These are phyloP conservation scores for Camptogramma bilineatum DNA, from an alignment of 2,888 invertebrate genomes.

Conservation along the genomic window DNA sequence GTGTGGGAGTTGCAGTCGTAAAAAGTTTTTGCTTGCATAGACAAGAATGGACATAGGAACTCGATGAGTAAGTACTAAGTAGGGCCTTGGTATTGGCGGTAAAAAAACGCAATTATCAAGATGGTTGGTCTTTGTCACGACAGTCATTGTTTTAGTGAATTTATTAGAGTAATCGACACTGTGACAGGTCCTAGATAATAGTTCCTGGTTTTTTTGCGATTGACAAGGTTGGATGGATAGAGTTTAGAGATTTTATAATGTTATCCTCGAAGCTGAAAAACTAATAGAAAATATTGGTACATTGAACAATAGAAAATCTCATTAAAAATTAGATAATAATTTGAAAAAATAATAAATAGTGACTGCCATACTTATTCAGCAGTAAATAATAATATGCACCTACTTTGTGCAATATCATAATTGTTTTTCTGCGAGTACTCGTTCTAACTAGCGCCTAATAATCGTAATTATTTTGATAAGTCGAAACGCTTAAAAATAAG, in stretches of 20 bases:
- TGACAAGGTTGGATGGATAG: constrained; percentile 24
- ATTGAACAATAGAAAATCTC: background rate
- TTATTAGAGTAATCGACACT: constrained; percentile 69
- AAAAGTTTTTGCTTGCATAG: constrained; percentile 74
- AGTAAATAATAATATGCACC: background rate
- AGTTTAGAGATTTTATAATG: background rate
- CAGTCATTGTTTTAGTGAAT: constrained; percentile 80
- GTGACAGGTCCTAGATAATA: constrained; percentile 50
- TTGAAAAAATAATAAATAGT: background rate
- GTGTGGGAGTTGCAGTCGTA: constrained; percentile 16
- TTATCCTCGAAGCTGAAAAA: constrained; percentile 3
- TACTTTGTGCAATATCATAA: background rate
- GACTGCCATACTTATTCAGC: background rate
- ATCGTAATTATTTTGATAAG: background rate
- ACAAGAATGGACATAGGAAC: constrained; percentile 79
- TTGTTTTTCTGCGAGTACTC: background rate
- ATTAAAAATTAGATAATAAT: background rate
- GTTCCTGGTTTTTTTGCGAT: constrained; percentile 55
- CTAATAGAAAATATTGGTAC: background rate
- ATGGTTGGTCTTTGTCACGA: constrained; percentile 80
- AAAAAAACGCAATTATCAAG: constrained; percentile 80
- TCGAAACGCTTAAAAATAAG: background rate
- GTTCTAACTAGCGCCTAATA: background rate
- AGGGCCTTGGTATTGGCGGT: constrained; percentile 79
- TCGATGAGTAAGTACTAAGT: constrained; percentile 76